Evolutionary conservation across 2,797 vertebrate genomes (phyloP), one percentile per base, ranked within the genome.

Genomic region (Sebastiscus albofasciatus): DNA sequence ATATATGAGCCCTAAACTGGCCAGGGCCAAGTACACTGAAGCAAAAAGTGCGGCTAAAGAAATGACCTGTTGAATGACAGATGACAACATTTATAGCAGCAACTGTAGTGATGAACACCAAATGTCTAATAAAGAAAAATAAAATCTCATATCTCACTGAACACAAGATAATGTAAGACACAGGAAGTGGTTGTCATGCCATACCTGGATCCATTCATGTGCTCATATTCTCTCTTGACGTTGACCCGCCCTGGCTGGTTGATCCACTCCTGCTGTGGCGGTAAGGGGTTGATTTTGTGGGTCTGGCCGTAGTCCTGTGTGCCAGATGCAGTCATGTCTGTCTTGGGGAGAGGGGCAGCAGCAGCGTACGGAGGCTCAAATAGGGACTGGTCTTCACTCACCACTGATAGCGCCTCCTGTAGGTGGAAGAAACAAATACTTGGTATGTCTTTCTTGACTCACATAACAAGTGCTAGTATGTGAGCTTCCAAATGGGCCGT

Each of bases 311-410:
- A 99, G 95, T 99, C 99, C 65, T 98, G 97, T 91, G 97, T 95
- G 90, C 97, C 97, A 93, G 99, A 99, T 94, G 99, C 98, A 74
- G 98, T 99, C 99, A 99, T 99, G 88, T 99, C 99, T 91, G 97
- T 95, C 95, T 99, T 99, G 91, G 98, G 96, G 82, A 99, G 96
- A 81, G 98, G 98, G 90, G 97, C 94, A 77, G 97, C 96, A 87
- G 97, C 95, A 91, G 97, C 96, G 97, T 99, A 99, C 0, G 98
- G 92, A 82, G 98, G 97, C 93, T 99, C 98, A 13, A 99, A 99
- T 90, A 99, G 96, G 93, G 99, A 99, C 95, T 99, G 99, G 94
- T 99, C 99, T 97, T 99, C 99, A 91, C 99, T 99, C 97, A 99
- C 99, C 97, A 99, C 98, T 92, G 99, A 99, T 95, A 99, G 96